Base-by-base conservation (phyloP, 2,797 vertebrate genomes). In the Malurus leucopterus region DNA sequence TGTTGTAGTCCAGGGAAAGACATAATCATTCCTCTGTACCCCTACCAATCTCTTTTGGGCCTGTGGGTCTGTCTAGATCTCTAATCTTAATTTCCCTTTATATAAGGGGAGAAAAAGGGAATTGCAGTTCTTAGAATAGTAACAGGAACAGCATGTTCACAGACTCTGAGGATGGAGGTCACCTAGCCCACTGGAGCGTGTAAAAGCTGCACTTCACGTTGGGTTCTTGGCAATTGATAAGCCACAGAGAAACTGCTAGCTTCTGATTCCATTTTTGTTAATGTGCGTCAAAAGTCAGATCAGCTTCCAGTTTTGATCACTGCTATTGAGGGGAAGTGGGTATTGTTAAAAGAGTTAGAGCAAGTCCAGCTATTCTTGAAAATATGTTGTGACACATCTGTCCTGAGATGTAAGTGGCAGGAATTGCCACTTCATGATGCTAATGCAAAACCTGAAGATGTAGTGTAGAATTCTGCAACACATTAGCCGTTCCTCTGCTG, bases 151-250 rank as follows among this genome's bases (percentile, higher is more conserved):
- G 38, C 38, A 26, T 68, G 68, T 88, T 93, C 81, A 17, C 41
- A 70, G 47, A 44, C 57, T 88, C 55, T 82, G 62, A 79, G 64
- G 71, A 75, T 88, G 64, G 86, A 93, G 86, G 86, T 93, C 90
- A 91, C 50, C 78, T 86, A 43, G n/a, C 74, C 53, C 61, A 74
- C 59, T 81, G 73, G 76, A 89, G 81, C 68, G 2, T 91, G 57
- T 82, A 70, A 86, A 90, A 91, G n/a, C 90, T 93, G 74, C 17
- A 1, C 15, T 86, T 88, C 20, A 19, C 0, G 0, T 40, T 44
- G 61, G 9, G 34, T 41, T 84, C 59, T 69, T 93, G 74, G 55
- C 74, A 78, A 40, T 15, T 73, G 59, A 62, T 86, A 88, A 90
- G 44, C 49, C 53, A 51, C 43, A 41, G 68, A 86, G 53, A 91